Conservation (phyloP, 2,888 invertebrate genomes). For the Drosophila kokeensis region DNA sequence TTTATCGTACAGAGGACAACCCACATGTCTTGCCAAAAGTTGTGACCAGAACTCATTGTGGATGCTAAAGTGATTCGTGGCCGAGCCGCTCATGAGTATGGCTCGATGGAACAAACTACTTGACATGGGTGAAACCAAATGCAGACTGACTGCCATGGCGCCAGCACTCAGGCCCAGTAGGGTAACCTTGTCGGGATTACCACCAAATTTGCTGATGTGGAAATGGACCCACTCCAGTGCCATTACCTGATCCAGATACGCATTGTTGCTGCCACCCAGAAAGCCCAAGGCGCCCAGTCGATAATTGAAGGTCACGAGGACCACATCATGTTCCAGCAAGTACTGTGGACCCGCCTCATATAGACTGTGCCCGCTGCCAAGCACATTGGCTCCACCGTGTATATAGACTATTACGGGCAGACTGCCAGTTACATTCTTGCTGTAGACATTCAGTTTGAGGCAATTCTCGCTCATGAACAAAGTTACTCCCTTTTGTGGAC, state of each 20-base stretch:
- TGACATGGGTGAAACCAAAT: slow-evolving; percentile 88
- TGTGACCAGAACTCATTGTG: slow-evolving; percentile 86
- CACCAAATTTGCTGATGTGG: slow-evolving; percentile 88
- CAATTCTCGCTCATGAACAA: slow-evolving; percentile 87
- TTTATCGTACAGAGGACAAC: slow-evolving; percentile 87
- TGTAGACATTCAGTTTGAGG: slow-evolving; percentile 88
- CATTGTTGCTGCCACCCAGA: slow-evolving; percentile 88
- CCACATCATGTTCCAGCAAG: slow-evolving; percentile 79
- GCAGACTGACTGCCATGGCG: slow-evolving; percentile 85
- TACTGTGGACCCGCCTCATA: slow-evolving; percentile 79
- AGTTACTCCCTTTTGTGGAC: slow-evolving; percentile 67
- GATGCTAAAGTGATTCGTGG: slow-evolving; percentile 86
- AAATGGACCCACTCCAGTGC: slow-evolving; percentile 88
- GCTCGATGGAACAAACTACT: slow-evolving; percentile 89
- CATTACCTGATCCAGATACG: slow-evolving; percentile 89
- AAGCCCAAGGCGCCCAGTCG: slow-evolving; percentile 85
- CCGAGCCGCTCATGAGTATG: slow-evolving; percentile 89
- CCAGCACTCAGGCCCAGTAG: slow-evolving; percentile 87
- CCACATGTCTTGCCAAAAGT: slow-evolving; percentile 87
- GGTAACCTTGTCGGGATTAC: slow-evolving; percentile 88
- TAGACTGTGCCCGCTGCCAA: slow-evolving; percentile 74
- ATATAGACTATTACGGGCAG: slow-evolving; percentile 80
- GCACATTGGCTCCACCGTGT: slow-evolving; percentile 79
- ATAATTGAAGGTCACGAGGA: slow-evolving; percentile 82
- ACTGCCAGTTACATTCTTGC: slow-evolving; percentile 44